Evolutionary conservation across 2,113 vertebrate genomes (phyloP).

Genomic region (Fregetta grallaria): DNA sequence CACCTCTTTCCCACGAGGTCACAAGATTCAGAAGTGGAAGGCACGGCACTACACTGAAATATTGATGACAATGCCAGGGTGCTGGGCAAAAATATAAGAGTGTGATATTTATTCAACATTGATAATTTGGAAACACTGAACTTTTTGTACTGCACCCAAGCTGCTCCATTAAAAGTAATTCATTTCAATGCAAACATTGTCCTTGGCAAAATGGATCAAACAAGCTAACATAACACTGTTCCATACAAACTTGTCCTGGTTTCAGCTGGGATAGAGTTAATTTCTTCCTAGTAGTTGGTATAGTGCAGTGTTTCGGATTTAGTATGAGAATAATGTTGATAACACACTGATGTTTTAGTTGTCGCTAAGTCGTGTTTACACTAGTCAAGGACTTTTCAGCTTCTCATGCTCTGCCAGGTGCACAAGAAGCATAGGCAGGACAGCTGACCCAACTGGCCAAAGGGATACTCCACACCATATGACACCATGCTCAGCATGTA

Average conservation of each 20-base stretch:
- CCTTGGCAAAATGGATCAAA: not conserved
- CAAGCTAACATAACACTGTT: not conserved
- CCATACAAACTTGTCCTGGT: not conserved
- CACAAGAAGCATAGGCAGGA: too few relatives aligned
- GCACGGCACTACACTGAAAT: not conserved
- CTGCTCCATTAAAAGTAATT: not conserved
- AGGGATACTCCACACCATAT: too few relatives aligned
- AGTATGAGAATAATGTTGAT: too few relatives aligned
- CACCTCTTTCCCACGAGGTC: not conserved
- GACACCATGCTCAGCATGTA: too few relatives aligned
- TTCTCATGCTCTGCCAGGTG: too few relatives aligned
- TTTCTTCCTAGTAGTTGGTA: too few relatives aligned
- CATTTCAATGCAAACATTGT: not conserved
- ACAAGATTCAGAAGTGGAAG: not conserved
- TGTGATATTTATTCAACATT: not conserved
- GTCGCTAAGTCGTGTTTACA: too few relatives aligned
- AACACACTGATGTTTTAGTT: too few relatives aligned
- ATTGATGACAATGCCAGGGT: not conserved
- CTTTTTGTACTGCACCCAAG: not conserved
- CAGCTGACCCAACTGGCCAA: too few relatives aligned
- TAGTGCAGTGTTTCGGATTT: too few relatives aligned
- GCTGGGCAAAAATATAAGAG: not conserved
- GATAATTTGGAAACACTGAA: not conserved
- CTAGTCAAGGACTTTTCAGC: too few relatives aligned
- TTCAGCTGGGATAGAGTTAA: too few relatives aligned